These are phyloP conservation scores for Scytalopus superciliaris DNA, from an alignment of 2,113 vertebrate genomes.

Conservation along the genomic window DNA sequence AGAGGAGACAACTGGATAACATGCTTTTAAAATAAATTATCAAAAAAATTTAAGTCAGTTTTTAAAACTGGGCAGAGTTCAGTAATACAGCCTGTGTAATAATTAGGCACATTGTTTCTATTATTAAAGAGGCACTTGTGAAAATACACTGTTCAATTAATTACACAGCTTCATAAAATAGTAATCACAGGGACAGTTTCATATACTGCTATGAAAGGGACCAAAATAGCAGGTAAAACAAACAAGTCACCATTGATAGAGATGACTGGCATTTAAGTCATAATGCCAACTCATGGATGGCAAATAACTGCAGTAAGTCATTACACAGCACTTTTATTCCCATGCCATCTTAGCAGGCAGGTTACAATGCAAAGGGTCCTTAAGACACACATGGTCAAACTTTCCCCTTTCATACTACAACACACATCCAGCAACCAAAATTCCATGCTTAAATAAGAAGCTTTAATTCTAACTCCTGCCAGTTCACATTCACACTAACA, in stretches of 20 bases:
- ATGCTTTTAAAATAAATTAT: background rate
- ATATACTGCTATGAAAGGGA: background rate
- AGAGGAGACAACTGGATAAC: background rate
- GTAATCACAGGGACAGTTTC: background rate
- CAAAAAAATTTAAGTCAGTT: background rate
- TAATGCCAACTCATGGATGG: background rate
- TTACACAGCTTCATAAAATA: background rate
- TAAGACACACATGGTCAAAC: rapidly evolving
- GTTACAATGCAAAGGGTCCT: background rate
- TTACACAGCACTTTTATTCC: background rate
- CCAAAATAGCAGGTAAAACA: background rate
- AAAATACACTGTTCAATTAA: background rate
- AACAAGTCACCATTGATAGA: background rate
- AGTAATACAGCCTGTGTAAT: background rate
- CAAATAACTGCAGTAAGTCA: background rate
- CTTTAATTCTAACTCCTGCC: background rate
- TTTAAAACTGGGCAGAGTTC: background rate
- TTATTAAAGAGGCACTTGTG: background rate
- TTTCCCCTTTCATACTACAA: background rate
- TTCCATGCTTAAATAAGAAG: background rate
- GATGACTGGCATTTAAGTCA: background rate
- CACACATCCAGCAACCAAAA: background rate
- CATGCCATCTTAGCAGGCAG: background rate
- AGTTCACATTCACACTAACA: background rate
- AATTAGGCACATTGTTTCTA: background rate